Evolutionary conservation across 1,140 invertebrate species (phyloP).

Genomic region (Aphaenogaster floridana): DNA sequence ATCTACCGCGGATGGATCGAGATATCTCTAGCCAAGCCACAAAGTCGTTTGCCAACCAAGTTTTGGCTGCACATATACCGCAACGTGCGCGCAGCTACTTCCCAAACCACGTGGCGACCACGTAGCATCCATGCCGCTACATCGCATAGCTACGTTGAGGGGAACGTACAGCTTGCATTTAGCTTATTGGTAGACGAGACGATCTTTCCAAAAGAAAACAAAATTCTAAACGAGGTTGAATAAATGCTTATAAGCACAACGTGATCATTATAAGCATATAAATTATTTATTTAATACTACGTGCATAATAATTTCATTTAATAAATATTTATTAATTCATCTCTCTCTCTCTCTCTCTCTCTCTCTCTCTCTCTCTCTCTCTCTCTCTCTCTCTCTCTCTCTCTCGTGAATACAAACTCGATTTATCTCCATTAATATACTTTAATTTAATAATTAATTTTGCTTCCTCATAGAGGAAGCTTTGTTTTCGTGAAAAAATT

Average conservation of each 20-base stretch:
- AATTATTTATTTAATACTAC: slow-evolving; percentile 6
- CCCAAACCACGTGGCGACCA: slow-evolving; percentile 34
- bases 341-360: background rate
- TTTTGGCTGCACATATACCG: slow-evolving; percentile 60
- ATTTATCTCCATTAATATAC: background rate
- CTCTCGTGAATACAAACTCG: background rate
- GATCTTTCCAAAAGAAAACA: background rate
- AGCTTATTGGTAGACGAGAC: slow-evolving; percentile 67
- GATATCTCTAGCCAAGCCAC: slow-evolving; percentile 67
- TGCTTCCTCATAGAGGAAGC: too few relatives aligned
- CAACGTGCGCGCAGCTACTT: slow-evolving; percentile 56
- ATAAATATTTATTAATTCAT: background rate
- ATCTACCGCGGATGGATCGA: slow-evolving; percentile 43
- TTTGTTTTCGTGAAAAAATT: too few relatives aligned
- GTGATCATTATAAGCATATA: background rate
- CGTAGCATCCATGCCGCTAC: slow-evolving; percentile 49
- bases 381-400: background rate
- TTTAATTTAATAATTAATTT: slow-evolving; percentile 5
- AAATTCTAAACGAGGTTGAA: background rate
- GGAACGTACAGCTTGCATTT: slow-evolving; percentile 61
- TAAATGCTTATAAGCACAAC: too few relatives aligned
- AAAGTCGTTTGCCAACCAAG: slow-evolving; percentile 75
- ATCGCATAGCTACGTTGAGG: slow-evolving; percentile 32
- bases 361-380: background rate
- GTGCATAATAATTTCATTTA: background rate